Evolutionary conservation across 1,140 invertebrate genomes (phyloP), one percentile per base, ranked within the genome.

Genomic region (Diorhabda elongata): DNA sequence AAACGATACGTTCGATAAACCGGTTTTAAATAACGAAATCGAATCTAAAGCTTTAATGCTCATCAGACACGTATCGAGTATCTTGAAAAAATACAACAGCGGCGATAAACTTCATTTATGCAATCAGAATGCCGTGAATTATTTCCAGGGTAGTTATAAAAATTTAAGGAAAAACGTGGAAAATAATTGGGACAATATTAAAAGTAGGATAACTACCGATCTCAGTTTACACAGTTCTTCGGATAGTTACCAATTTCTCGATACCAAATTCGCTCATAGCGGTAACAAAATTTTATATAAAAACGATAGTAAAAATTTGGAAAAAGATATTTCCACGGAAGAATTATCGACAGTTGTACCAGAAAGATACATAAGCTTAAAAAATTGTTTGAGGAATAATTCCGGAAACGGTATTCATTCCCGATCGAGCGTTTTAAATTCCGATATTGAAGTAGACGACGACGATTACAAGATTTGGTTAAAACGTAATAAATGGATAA

Each of bases 391-490:
- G 26, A 26, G 26, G 26, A 26, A 26, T 26, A 26, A 26, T 26
- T 26, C 26, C 26, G 26, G 26, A 26, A 26, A 26, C 26, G 26
- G 26, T 26, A 26, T 26, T 26, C 26, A 26, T 26, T 26, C 26
- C 1, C 26, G 26, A 26, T 26, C 26, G 26, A 26, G 26, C 26
- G 26, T 26, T 26, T 26, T 26, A 26, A 26, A 26, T 26, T 26
- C 2, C 6, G 57, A 67, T 45, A 56, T 59, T 5, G 60, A 60
- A 41, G 7, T 67, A 42, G 58, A 26, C 6, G 65, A 67, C n/a
- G 57, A 67, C 3, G 65, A 67, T 5, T 67, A 67, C 41, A 67
- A 67, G 42, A 45, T 44, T 9, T 67, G 65, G 65, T 45, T 67
- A n/a, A 67, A 67, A 41, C 42, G 60, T 42, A 67, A 67, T 26